Base-by-base conservation (phyloP, 2,888 invertebrate genomes). In the Clistopyga incitator region DNA sequence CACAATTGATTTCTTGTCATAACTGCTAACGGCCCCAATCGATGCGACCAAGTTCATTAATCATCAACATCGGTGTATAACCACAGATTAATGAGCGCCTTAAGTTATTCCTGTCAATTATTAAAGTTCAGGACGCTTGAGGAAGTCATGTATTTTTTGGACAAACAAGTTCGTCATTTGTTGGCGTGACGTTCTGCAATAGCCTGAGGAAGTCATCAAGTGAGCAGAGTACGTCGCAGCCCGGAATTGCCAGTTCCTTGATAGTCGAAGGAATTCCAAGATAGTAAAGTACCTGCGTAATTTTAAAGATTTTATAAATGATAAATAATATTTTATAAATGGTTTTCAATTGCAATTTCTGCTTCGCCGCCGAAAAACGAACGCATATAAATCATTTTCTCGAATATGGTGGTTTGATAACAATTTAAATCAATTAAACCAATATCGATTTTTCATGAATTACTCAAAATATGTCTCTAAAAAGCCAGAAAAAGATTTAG, bases 191-290 rank as follows among this genome's bases (percentile, higher is more conserved):
- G 38, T 77, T 45, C 13, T 93, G 93, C n/a, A 94, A 93, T 8
- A 95, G 89, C n/a, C 84, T 85, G 10, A 94, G 88, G 86, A 95
- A 95, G 50, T 92, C 91, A 6, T 94, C 93, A 77, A 94, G 94
- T 72, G 94, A 94, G 87, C 95, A 95, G 8, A 94, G 89, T 2
- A 88, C 79, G 3, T 93, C 93, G 86, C 95, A 95, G 0, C 94
- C 94, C 0, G 93, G 92, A 56, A 95, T 91, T 0, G 91, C 90
- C 18, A 95, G 88, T 0, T 93, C 84, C 59, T 91, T 87, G 0
- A 90, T 92, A 2, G 91, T 92, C 0, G 93, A 92, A 1, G 94
- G 94, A 0, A 94, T 94, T 13, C 93, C 92, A 8, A 89, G 87
- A 15, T 94, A 90, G 86, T 95, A 94, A 10, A 94, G 92, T 67